These are phyloP conservation scores for Burhinus oedicnemus DNA, from an alignment of 2,113 vertebrate species.

Conservation along the genomic window DNA sequence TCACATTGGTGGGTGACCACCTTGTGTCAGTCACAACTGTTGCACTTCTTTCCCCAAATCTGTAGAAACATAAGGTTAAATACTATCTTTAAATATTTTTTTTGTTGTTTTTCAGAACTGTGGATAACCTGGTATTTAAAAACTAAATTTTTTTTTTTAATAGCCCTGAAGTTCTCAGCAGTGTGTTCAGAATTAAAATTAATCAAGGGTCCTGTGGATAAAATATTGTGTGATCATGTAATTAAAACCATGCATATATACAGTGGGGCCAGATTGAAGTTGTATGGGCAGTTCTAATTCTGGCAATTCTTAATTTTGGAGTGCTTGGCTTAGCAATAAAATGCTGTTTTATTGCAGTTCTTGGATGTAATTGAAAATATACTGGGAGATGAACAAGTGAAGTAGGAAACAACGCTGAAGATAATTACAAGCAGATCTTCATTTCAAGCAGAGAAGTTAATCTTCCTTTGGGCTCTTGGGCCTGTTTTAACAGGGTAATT, in stretches of 20 bases:
- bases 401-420: constrained; percentile 30
- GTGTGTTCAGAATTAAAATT: background rate
- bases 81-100: background rate
- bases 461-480: constrained; percentile 52
- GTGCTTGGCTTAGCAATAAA: constrained; percentile 36
- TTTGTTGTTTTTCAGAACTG: background rate
- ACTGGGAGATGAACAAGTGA: constrained; percentile 52
- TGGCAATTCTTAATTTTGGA: constrained; percentile 20
- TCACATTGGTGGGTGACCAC: background rate
- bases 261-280: constrained; percentile 3
- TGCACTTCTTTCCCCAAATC: background rate
- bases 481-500: constrained; percentile 46
- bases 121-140: background rate
- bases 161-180: background rate
- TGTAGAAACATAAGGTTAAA: background rate
- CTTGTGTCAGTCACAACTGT: background rate
- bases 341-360: constrained; percentile 46
- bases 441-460: constrained; percentile 59
- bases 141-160: background rate
- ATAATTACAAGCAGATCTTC: constrained; percentile 63
- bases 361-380: constrained; percentile 61
- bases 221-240: constrained; percentile 18
- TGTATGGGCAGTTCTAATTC: constrained; percentile 38
- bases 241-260: background rate
- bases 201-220: constrained; percentile 1